A percentile compares a stretch with the other conserved stretches of the same genome.
Conservation (phyloP, 1,140 invertebrate genomes). For the Anastatus disparis region DNA sequence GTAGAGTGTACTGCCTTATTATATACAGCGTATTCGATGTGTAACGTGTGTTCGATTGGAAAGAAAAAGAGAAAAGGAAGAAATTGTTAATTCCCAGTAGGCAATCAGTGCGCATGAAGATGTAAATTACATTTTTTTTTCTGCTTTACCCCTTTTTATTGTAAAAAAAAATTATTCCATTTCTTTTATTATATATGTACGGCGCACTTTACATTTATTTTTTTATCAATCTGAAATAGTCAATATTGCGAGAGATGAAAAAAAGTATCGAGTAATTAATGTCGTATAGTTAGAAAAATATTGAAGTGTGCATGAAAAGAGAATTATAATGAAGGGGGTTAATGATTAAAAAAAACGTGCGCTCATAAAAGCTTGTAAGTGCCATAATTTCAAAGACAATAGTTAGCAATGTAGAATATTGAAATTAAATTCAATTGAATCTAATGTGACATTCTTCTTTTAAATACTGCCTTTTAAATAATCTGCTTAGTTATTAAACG, state of each 20-base stretch:
- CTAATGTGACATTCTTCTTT: too few relatives aligned
- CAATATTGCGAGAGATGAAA: background rate
- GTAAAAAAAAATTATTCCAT: too few relatives aligned
- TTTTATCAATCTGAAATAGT: background rate
- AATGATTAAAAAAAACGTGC: background rate
- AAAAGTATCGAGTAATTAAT: background rate
- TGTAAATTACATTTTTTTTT: background rate
- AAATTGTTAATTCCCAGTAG: too few relatives aligned
- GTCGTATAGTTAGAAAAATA: too few relatives aligned
- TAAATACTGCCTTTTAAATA: too few relatives aligned
- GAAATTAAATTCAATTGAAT: background rate
- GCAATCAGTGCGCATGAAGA: too few relatives aligned
- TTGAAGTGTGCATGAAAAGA: background rate
- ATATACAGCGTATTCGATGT: background rate
- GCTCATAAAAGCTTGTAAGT: constrained; percentile 7
- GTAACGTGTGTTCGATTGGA: background rate
- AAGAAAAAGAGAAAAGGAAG: too few relatives aligned
- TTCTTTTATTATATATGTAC: too few relatives aligned
- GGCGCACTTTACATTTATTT: background rate
- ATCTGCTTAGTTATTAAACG: too few relatives aligned
- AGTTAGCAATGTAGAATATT: constrained; percentile 14
- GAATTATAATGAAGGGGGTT: background rate
- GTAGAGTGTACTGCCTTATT: constrained; percentile 9
- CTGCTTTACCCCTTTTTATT: too few relatives aligned
- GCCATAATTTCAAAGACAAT: constrained; percentile 17